phyloP scores from a whole-genome alignment of 2,113 vertebrate species.

The Protobothrops mucrosquamatus region DNA sequence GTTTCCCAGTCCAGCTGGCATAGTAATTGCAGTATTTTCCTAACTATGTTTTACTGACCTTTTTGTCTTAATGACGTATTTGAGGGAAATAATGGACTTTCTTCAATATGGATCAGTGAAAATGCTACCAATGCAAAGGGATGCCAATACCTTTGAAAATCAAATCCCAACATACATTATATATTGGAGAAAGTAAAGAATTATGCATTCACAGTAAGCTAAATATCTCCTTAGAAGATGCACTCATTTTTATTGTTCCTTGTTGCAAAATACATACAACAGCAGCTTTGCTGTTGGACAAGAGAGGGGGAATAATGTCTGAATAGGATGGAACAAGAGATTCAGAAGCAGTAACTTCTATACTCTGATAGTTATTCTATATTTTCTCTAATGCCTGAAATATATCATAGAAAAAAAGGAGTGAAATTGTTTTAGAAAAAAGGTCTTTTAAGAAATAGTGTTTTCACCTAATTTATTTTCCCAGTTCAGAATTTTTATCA shows the following conservation, averaged over 20 bases:
- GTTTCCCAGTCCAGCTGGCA: no score
- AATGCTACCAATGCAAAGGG: background rate
- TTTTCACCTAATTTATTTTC: background rate
- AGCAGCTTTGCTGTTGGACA: background rate
- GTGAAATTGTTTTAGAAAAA: background rate
- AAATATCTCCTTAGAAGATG: background rate
- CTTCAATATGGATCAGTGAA: background rate
- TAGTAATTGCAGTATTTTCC: no score
- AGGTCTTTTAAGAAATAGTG: background rate
- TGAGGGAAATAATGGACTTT: background rate
- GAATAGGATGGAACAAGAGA: no score
- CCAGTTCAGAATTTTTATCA: background rate
- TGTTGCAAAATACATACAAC: background rate
- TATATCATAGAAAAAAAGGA: background rate
- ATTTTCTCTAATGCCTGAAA: background rate
- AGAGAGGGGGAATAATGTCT: background rate
- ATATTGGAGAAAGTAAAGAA: background rate
- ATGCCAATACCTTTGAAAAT: background rate
- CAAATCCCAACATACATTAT: background rate
- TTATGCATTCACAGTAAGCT: background rate
- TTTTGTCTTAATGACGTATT: background rate
- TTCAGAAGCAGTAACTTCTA: background rate
- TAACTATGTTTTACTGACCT: no score
- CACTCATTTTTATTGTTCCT: background rate
- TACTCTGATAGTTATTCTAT: no score